Conservation (phyloP, 2,113 vertebrate species). For the Gyps fulvus region DNA sequence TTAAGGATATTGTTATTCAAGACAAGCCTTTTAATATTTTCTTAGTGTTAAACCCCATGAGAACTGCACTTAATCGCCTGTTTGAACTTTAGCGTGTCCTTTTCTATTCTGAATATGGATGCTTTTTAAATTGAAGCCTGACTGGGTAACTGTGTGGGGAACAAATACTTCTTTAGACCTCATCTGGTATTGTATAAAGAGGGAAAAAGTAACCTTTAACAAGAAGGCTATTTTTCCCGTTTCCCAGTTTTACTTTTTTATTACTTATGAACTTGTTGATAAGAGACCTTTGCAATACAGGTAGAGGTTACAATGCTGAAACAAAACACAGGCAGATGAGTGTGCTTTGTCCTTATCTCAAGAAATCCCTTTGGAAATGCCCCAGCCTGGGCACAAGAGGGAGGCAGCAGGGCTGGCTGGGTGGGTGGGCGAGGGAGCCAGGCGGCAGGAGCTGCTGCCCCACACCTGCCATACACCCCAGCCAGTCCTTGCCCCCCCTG, state of each 20-base stretch:
- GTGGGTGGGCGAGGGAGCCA: rapidly evolving
- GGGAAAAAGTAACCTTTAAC: background rate
- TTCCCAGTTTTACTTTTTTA: background rate
- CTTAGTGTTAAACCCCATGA: background rate
- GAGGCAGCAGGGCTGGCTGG: background rate
- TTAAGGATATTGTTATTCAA: background rate
- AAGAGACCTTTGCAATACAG: background rate
- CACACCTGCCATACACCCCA: rapidly evolving
- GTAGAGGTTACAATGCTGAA: background rate
- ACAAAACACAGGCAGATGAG: rapidly evolving
- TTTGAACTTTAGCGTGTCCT: background rate
- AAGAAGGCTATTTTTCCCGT: background rate
- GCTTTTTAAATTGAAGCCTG: background rate
- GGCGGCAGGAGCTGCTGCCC: background rate
- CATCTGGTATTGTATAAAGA: background rate
- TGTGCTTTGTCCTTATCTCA: background rate
- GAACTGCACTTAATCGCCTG: background rate
- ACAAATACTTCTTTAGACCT: background rate
- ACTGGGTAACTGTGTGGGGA: background rate
- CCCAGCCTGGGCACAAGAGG: rapidly evolving
- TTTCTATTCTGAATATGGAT: background rate
- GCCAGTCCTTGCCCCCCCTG: background rate
- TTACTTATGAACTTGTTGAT: background rate
- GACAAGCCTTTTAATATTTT: background rate
- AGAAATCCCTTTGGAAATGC: background rate